Evolutionary conservation across 1,140 invertebrate genomes (phyloP).

Genomic region (Myzus persicae): DNA sequence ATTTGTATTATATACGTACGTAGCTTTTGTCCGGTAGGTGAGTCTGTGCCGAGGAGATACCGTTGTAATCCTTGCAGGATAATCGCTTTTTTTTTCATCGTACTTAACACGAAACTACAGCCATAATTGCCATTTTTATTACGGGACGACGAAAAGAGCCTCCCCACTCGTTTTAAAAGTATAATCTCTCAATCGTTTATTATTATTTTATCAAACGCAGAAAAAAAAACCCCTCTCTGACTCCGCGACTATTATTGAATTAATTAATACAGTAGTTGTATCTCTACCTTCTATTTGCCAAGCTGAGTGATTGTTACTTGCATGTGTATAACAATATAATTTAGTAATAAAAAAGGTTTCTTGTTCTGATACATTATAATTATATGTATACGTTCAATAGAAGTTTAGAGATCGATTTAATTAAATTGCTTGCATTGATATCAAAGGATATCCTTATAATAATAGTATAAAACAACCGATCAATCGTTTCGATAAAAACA

Average conservation of each 20-base stretch:
- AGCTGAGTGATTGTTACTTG: neutral
- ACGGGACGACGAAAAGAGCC: neutral
- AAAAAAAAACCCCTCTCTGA: neutral
- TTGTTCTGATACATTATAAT: neutral
- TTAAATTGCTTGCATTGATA: neutral
- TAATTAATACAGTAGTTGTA: neutral
- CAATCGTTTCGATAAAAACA: too few relatives aligned
- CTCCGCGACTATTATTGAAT: neutral
- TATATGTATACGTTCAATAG: neutral
- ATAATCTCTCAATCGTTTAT: conserved; percentile 35
- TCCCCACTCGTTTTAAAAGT: neutral
- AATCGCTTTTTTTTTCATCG: conserved; percentile 34
- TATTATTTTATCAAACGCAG: neutral
- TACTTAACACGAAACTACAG: neutral
- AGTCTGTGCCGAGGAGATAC: neutral
- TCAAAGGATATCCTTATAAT: too few relatives aligned
- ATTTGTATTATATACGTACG: neutral
- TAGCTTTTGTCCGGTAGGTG: neutral
- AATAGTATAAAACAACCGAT: too few relatives aligned
- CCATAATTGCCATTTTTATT: conserved; percentile 43
- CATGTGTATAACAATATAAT: too few relatives aligned
- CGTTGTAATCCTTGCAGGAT: conserved; percentile 33
- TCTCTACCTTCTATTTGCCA: neutral
- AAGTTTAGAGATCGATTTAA: neutral
- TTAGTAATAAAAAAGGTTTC: too few relatives aligned